Conservation (phyloP, 2,888 invertebrate species). For the Orgyia antiqua region DNA sequence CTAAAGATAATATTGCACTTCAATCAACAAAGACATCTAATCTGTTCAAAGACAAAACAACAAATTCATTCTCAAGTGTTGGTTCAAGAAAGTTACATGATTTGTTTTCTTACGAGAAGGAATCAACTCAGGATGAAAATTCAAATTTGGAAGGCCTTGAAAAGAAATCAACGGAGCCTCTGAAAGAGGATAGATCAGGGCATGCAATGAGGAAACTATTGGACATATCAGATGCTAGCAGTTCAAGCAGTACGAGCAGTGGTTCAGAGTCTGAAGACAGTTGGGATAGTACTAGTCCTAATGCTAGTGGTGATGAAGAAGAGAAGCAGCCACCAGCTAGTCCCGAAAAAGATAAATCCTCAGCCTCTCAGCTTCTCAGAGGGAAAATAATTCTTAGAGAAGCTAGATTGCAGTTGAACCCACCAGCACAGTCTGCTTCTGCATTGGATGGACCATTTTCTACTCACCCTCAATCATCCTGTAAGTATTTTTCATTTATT, state of each 20-base stretch:
- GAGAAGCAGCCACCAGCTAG: constrained; percentile 59
- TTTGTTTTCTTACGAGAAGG: constrained; percentile 66
- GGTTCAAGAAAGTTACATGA: constrained; percentile 52
- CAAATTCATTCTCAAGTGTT: constrained; percentile 57
- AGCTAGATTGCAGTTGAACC: constrained; percentile 81
- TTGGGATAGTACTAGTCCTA: constrained; percentile 64
- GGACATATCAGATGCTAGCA: constrained; percentile 73
- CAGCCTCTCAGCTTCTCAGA: constrained; percentile 72
- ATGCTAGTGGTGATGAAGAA: constrained; percentile 58
- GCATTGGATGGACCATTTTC: constrained; percentile 84
- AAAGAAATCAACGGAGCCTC: constrained; percentile 49
- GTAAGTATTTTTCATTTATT: constrained; percentile 55
- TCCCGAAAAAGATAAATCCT: constrained; percentile 64
- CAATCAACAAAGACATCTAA: constrained; percentile 47
- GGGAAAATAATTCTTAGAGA: constrained; percentile 84
- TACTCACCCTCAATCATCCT: constrained; percentile 39
- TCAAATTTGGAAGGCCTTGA: constrained; percentile 54
- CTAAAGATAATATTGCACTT: constrained; percentile 43
- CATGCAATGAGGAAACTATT: constrained; percentile 69
- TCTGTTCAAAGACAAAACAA: constrained; percentile 66
- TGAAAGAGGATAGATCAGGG: constrained; percentile 61
- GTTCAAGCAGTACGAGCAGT: constrained; percentile 64
- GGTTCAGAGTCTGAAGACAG: constrained; percentile 67
- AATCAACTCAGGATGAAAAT: constrained; percentile 60
- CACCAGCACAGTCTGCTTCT: constrained; percentile 52